Evolutionary conservation across 1,140 invertebrate species (phyloP).

Genomic region (Propsilocerus akamusi): DNA sequence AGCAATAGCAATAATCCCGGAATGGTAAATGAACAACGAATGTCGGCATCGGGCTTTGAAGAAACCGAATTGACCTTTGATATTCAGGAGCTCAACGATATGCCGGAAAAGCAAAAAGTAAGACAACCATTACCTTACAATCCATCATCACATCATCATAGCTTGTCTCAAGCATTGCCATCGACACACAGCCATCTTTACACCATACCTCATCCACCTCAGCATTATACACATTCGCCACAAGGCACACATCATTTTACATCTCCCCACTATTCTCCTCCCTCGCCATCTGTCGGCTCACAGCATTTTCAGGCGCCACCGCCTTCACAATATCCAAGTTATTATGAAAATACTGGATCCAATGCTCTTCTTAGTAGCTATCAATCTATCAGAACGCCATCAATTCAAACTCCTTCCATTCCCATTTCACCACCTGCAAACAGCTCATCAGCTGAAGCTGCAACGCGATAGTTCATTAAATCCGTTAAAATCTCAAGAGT

Average conservation of each 20-base stretch:
- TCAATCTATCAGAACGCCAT: not conserved
- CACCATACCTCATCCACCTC: not conserved
- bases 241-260: not conserved
- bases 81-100: not conserved
- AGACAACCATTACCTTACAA: constrained; percentile 1
- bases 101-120: not conserved
- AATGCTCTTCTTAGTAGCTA: not conserved
- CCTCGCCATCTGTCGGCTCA: not conserved
- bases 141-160: not conserved
- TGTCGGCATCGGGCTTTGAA: constrained; percentile 91
- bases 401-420: not conserved
- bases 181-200: not conserved
- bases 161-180: not conserved
- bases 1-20: constrained; percentile 10
- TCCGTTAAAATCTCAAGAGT: not conserved
- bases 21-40: constrained; percentile 50
- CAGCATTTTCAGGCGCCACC: not conserved
- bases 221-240: not conserved
- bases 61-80: constrained; percentile 77
- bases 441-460: not conserved
- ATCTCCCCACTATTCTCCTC: not conserved
- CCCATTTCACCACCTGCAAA: not conserved
- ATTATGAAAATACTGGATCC: not conserved
- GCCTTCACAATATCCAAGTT: not conserved
- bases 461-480: not conserved